These are phyloP conservation scores for Dermatophagoides farinae DNA, from an alignment of 1,140 invertebrate genomes.

Conservation along the genomic window DNA sequence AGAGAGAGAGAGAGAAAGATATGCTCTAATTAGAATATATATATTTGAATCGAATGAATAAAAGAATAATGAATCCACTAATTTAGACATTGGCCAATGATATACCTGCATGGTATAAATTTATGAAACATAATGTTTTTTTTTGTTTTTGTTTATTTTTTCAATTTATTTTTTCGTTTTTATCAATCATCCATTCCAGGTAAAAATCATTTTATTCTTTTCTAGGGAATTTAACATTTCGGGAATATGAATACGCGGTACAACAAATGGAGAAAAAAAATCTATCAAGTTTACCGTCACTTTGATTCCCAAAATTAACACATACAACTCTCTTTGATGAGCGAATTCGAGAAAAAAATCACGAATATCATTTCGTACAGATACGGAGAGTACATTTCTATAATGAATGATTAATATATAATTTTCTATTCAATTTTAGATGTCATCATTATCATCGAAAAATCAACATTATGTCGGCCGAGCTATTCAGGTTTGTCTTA, in stretches of 20 bases:
- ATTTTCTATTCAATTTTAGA: background rate
- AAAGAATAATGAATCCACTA: no score
- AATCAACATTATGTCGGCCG: background rate
- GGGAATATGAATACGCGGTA: background rate
- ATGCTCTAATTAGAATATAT: background rate
- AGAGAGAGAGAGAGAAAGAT: background rate
- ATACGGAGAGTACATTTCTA: slow-evolving; percentile 7
- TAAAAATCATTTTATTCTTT: background rate
- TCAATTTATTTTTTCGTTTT: background rate
- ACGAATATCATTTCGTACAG: slow-evolving; percentile 1
- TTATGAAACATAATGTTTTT: background rate
- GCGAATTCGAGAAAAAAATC: background rate
- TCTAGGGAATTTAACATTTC: background rate
- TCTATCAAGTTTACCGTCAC: background rate
- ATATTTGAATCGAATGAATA: background rate
- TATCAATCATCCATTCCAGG: background rate
- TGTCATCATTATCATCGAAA: background rate
- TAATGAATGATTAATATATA: background rate
- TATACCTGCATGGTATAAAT: background rate
- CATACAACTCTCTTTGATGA: background rate
- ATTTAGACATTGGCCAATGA: no score
- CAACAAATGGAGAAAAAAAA: background rate
- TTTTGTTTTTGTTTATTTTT: background rate
- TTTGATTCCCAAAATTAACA: background rate
- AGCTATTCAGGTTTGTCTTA: background rate